Evolutionary conservation across 1,140 invertebrate genomes (phyloP), one percentile per base, ranked within the genome.

Genomic region (Zaprionus capensis): DNA sequence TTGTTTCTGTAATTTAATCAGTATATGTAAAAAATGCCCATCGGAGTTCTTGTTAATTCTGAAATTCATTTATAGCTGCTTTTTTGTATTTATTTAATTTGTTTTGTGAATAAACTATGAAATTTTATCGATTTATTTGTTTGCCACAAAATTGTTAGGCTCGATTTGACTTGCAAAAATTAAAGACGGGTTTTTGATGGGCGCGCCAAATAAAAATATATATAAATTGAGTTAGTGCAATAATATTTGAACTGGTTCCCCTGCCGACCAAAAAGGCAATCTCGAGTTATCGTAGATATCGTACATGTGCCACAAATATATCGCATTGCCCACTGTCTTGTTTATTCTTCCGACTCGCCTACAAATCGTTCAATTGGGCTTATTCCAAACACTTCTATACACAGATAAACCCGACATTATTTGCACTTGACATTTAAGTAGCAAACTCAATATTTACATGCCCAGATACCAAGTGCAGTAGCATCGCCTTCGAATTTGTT

Each of bases 61-160:
- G 6, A 1, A 28, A 7, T 36, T 26, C 9, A 11, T 55, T 31
- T 17, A 41, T 28, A 41, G 44, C n/a, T 44, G 41, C n/a, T 44
- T 44, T 41, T 62, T 51, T 24, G 12, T 17, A 64, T 49, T 46
- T 34, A 17, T 24, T 28, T 41, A 44, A 24, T 36, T 64, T 34
- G 62, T 22, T 71, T 22, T 41, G n/a, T 65, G 68, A 26, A 64
- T 66, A 72, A 58, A 58, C 57, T 66, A 66, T 65, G 51, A 38
- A 41, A 22, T 34, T 65, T 36, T 46, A 36, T 55, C 12, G n/a
- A 49, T 58, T 66, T 66, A 34, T 51, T 72, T 58, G 36, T 58
- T 24, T 58, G 9, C 24, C 28, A 49, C 26, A 49, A 12, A 58
- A n/a, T 17, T 62, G n/a, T 62, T 62, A n/a, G 36, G 36, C n/a